Evolutionary conservation across 2,113 vertebrate species (phyloP).

Genomic region (Desmodus rotundus): DNA sequence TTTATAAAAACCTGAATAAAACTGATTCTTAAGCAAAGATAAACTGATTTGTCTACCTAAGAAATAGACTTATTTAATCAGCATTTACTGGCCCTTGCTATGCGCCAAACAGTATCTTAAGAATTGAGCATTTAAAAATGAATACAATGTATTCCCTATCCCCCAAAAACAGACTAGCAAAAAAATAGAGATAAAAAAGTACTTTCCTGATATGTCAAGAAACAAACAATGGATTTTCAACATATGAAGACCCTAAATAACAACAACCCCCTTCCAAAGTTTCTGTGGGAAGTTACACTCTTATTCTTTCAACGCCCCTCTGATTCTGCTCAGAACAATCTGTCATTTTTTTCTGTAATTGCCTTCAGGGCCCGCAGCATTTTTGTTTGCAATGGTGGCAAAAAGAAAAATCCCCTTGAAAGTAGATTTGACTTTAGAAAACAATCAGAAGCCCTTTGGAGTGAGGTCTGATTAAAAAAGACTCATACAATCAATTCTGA

Average conservation of each 20-base stretch:
- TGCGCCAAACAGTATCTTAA: not conserved
- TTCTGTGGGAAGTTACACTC: not conserved
- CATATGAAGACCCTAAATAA: not conserved
- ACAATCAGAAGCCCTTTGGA: not conserved
- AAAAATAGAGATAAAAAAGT: not conserved
- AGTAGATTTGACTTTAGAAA: not conserved
- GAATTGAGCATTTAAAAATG: not conserved
- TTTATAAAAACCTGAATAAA: not conserved
- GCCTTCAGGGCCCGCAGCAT: not conserved
- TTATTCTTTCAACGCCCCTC: not conserved
- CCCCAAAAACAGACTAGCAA: not conserved
- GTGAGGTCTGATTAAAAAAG: not conserved
- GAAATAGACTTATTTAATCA: not conserved
- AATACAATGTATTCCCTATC: not conserved
- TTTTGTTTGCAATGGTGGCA: not conserved
- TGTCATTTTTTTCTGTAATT: not conserved
- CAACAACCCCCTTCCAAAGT: not conserved
- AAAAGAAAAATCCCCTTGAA: not conserved
- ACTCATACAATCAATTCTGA: conserved; percentile 4
- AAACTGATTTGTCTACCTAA: not conserved
- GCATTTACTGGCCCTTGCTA: not conserved
- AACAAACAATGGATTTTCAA: not conserved
- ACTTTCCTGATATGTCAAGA: not conserved
- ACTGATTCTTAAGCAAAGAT: not conserved
- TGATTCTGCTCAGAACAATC: not conserved